Conservation (phyloP, 2,888 invertebrate genomes). For the Dexiosoma caninum region DNA sequence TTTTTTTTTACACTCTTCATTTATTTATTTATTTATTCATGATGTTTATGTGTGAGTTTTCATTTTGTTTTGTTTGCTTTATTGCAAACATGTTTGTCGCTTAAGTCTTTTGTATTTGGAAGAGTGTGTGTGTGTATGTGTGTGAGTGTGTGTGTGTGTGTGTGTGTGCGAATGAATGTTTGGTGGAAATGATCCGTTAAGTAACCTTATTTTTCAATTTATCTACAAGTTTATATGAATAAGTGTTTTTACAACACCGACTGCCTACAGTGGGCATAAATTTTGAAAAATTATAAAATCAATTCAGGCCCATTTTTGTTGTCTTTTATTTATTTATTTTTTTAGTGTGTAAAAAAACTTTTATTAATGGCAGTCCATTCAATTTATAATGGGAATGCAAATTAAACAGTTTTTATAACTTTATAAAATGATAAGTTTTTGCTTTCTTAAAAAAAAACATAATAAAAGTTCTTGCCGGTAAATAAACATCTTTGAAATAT, state of each 20-base stretch:
- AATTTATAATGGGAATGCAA: no score
- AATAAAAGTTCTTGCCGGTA: no score
- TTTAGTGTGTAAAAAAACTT: no score
- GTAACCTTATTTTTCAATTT: constrained; percentile 65
- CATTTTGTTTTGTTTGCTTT: constrained; percentile 31
- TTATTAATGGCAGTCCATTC: no score
- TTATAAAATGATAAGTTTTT: no score
- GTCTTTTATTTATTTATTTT: background rate
- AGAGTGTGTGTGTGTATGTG: background rate
- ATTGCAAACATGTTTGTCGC: constrained; percentile 58
- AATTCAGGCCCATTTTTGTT: background rate
- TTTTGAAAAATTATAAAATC: background rate
- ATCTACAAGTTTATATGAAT: background rate
- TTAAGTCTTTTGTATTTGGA: constrained; percentile 49
- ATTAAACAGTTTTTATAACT: no score
- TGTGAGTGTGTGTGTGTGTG: background rate
- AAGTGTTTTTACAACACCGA: background rate
- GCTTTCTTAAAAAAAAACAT: no score
- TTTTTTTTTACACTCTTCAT: no score
- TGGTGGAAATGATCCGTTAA: constrained; percentile 67
- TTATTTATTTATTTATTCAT: no score
- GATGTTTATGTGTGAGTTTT: constrained; percentile 8
- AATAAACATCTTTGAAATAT: no score
- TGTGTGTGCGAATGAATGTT: constrained; percentile 17
- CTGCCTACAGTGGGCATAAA: constrained; percentile 25